phyloP scores from a whole-genome alignment of 1,140 invertebrate species.

The Anastatus disparis region DNA sequence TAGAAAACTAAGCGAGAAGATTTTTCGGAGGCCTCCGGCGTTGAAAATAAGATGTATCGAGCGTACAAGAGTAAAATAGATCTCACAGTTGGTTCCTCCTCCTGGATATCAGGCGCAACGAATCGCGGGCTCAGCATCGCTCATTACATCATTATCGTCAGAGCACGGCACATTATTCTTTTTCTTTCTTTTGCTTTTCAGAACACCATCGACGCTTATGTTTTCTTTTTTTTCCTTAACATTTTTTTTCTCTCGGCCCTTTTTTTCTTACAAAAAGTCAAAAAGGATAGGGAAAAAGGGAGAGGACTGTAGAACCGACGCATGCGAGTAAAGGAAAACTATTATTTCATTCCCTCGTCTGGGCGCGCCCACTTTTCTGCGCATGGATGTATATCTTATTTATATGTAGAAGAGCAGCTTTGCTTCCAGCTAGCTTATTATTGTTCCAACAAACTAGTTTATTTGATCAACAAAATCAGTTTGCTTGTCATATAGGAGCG shows the following conservation, averaged over 20 bases:
- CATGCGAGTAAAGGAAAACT: not conserved
- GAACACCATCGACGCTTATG: no score
- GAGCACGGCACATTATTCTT: conserved; percentile 46
- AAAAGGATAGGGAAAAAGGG: not conserved
- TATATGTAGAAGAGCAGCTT: not conserved
- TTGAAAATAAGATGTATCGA: conserved; percentile 2
- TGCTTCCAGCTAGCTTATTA: conserved; percentile 1
- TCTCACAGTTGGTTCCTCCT: conserved; percentile 21
- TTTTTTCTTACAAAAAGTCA: not conserved
- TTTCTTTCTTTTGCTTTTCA: not conserved
- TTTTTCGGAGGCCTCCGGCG: not conserved
- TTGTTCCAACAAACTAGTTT: conserved; percentile 52
- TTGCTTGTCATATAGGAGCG: no score
- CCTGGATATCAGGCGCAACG: conserved; percentile 38
- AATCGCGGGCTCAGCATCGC: conserved; percentile 49
- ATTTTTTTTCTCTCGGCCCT: not conserved
- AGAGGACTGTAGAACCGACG: not conserved
- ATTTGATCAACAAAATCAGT: conserved; percentile 51
- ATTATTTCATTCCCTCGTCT: conserved; percentile 18
- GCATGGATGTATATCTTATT: not conserved
- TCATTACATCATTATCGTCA: conserved; percentile 56
- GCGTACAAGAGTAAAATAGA: conserved; percentile 4
- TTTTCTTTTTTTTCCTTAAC: not conserved
- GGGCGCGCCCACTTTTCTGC: not conserved
- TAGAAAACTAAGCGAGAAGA: not conserved